Evolutionary conservation across 2,797 vertebrate genomes (phyloP), one percentile per base, ranked within the genome.

Genomic region (Simalia tracyae): DNA sequence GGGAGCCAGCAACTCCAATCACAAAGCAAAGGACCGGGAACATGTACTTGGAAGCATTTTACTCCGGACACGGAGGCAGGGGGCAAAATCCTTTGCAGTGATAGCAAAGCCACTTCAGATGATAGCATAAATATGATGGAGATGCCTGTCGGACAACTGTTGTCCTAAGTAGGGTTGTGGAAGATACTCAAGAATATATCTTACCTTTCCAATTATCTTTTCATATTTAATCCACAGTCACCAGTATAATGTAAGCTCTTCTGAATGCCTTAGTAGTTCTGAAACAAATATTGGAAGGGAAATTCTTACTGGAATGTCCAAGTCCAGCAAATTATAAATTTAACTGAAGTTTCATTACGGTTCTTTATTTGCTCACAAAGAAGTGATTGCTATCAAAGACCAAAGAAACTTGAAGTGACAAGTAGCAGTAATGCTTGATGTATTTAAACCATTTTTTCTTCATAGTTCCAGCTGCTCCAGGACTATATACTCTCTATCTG

Each of bases 401-500:
- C 94, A 91, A 64, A 66, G 81, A 31, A 91, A 72, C 31, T 0
- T 90, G 9, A 92, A 93, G 10, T 61, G 87, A 61, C 86, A 92
- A 31, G 19, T 60, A 94, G 56, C 19, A 17, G 88, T 64, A 86
- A 92, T 4, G 63, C n/a, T 1, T 4, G 1, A 8, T 11, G 1
- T 50, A 81, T 50, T 92, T 57, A 91, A 5, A 0, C 19, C 86
- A 54, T 54, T 96, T 93, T 93, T 66, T 89, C 63, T 3, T 93
- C 76, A n/a, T 22, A 19, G 90, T 24, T 46, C 26, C 59, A 54
- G 68, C 22, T 92, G 6, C 76, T 94, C 22, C 59, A 10, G 46
- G 31, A 89, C 89, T 4, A 0, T 88, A n/a, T 93, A 31, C 4
- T 56, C 60, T 93, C 56, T 92, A 92, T 90, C 17, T 5, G 60